These are phyloP conservation scores for Leptinotarsa peninsularis DNA, from an alignment of 2,888 invertebrate genomes.

Conservation along the genomic window DNA sequence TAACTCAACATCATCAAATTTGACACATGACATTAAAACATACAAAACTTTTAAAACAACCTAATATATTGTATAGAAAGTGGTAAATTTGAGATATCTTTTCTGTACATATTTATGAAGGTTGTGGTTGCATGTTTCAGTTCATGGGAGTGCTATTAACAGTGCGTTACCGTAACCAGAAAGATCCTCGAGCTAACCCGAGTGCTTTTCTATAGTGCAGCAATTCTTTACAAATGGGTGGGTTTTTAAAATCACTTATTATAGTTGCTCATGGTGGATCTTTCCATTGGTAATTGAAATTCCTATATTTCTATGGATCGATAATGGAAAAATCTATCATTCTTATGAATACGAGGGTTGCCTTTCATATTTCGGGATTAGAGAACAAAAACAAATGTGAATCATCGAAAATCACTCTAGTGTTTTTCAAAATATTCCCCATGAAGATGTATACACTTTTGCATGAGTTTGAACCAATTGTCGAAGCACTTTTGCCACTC, in stretches of 20 bases:
- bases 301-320: background rate
- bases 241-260: slow-evolving; percentile 48
- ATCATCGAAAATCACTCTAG: too few relatives aligned
- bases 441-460: too few relatives aligned
- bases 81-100: too few relatives aligned
- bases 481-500: too few relatives aligned
- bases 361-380: too few relatives aligned
- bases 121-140: slow-evolving; percentile 71
- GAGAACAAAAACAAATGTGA: too few relatives aligned
- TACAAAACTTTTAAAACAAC: background rate
- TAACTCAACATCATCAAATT: too few relatives aligned
- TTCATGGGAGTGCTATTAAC: slow-evolving; percentile 97
- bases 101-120: slow-evolving; percentile 30
- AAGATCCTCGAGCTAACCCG: slow-evolving; percentile 96
- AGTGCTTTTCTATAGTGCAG: slow-evolving; percentile 93
- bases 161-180: slow-evolving; percentile 97
- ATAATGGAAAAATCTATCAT: background rate
- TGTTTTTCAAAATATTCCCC: too few relatives aligned
- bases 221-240: slow-evolving; percentile 54
- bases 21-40: too few relatives aligned
- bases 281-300: background rate
- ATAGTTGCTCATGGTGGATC: slow-evolving; percentile 5
- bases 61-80: background rate
- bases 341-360: background rate
- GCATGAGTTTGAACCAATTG: too few relatives aligned